Percentiles rank a stretch among this genome's conserved stretches.
Evolutionary conservation across 2,888 invertebrate genomes (phyloP).

Genomic region (Limnephilus marmoratus): DNA sequence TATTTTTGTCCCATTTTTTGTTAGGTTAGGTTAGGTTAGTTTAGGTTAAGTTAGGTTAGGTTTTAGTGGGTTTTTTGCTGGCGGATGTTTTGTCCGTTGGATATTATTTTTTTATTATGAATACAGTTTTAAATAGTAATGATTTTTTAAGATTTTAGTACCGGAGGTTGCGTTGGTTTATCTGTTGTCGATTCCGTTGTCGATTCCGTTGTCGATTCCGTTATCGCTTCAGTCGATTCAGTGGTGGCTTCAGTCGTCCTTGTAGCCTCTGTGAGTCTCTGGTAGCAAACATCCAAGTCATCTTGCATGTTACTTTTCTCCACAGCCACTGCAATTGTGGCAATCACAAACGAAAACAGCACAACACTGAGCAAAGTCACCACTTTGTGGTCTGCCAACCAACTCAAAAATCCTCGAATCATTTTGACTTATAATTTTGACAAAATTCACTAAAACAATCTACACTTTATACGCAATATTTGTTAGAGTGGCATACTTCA

Average conservation of each 20-base stretch:
- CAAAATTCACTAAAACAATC: neutral
- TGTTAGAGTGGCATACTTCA: too few relatives aligned
- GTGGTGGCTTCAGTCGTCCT: constrained; percentile 25
- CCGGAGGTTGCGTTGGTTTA: neutral
- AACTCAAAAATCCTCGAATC: constrained; percentile 50
- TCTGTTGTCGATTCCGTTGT: neutral
- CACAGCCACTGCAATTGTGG: constrained; percentile 77
- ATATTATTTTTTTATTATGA: too few relatives aligned
- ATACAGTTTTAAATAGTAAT: too few relatives aligned
- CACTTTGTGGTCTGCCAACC: constrained; percentile 69
- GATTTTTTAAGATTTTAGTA: too few relatives aligned
- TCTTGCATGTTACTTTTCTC: constrained; percentile 67
- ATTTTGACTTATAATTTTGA: constrained; percentile 8
- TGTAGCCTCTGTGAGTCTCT: constrained; percentile 38
- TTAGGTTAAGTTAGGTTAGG: too few relatives aligned
- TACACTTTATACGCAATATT: too few relatives aligned
- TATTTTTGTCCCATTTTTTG: too few relatives aligned
- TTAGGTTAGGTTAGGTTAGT: too few relatives aligned
- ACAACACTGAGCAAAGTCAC: constrained; percentile 70
- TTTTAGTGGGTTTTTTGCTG: too few relatives aligned
- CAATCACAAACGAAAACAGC: constrained; percentile 73
- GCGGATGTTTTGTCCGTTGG: too few relatives aligned
- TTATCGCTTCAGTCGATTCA: neutral
- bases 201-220: too few relatives aligned
- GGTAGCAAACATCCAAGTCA: constrained; percentile 41